Evolutionary conservation across 2,888 invertebrate species (phyloP).

Genomic region (Macroteleia sp.): DNA sequence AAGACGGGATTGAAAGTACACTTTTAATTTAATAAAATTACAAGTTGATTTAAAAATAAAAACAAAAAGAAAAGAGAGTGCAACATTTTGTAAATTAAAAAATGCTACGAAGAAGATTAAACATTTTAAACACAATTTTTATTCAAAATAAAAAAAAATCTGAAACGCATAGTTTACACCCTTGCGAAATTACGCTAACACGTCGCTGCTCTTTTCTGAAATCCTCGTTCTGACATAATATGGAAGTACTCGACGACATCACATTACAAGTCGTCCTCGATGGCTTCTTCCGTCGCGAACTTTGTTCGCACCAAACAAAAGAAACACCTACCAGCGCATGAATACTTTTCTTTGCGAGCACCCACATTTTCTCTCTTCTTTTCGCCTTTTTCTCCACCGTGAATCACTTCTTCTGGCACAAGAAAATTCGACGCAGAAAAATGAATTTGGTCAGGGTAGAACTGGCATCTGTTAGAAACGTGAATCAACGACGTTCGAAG

Average conservation of each 20-base stretch:
- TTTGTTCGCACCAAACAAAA: slow-evolving; percentile 70
- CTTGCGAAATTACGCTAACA: slow-evolving; percentile 44
- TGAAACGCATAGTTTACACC: too few species aligned
- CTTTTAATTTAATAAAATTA: too few species aligned
- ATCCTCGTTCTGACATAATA: slow-evolving; percentile 41
- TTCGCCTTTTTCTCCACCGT: neutral
- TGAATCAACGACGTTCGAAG: slow-evolving; percentile 7
- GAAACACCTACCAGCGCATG: slow-evolving; percentile 50
- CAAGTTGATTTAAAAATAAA: too few species aligned
- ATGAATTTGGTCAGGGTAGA: slow-evolving; percentile 11
- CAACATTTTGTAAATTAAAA: too few species aligned
- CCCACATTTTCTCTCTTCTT: slow-evolving; percentile 9
- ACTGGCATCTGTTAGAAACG: neutral
- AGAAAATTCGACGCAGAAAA: slow-evolving; percentile 28
- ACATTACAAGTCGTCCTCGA: slow-evolving; percentile 52
- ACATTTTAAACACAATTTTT: too few species aligned
- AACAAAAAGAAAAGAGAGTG: too few species aligned
- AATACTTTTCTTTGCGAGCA: slow-evolving; percentile 25
- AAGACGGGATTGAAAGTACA: too few species aligned
- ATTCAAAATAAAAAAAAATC: too few species aligned
- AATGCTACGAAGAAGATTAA: too few species aligned
- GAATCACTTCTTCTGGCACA: slow-evolving; percentile 4
- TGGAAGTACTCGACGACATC: slow-evolving; percentile 49
- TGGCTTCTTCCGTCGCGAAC: slow-evolving; percentile 61
- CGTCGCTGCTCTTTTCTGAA: slow-evolving; percentile 43